Conservation (phyloP, 1,140 invertebrate species). For the Drosophila sechellia region DNA sequence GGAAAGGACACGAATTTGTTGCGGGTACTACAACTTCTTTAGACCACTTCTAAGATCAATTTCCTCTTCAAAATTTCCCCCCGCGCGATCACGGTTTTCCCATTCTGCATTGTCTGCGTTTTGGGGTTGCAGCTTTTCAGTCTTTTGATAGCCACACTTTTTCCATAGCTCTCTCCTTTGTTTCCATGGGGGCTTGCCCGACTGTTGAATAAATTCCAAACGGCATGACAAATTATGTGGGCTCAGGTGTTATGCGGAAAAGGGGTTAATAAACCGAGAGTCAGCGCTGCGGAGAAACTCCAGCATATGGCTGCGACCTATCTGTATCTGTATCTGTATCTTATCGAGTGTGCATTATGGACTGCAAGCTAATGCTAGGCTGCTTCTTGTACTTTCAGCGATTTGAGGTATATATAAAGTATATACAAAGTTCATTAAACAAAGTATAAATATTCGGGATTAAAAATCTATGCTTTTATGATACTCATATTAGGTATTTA, state of each 20-base stretch:
- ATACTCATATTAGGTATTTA: too few species aligned
- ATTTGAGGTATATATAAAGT: too few species aligned
- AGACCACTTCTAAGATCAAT: constrained; percentile 64
- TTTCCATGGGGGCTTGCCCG: constrained; percentile 63
- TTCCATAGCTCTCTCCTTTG: constrained; percentile 19
- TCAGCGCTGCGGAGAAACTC: constrained; percentile 32
- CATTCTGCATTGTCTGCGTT: constrained; percentile 20
- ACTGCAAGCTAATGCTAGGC: neutral
- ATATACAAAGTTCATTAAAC: too few species aligned
- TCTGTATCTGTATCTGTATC: constrained; percentile 22
- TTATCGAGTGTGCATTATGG: constrained; percentile 9
- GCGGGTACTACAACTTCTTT: constrained; percentile 45
- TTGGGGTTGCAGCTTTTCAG: constrained; percentile 74
- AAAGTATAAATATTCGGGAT: too few species aligned
- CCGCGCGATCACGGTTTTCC: constrained; percentile 21
- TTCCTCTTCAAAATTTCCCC: constrained; percentile 57
- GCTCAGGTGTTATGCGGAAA: constrained; percentile 77
- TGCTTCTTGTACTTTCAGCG: too few species aligned
- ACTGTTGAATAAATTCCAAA: constrained; percentile 78
- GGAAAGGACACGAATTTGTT: constrained; percentile 38
- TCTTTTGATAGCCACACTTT: constrained; percentile 43
- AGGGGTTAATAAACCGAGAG: constrained; percentile 77
- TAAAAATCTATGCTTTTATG: too few species aligned
- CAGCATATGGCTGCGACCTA: constrained; percentile 41
- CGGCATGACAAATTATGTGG: constrained; percentile 81